A percentile compares a stretch with the other conserved stretches of the same genome.
phyloP scores from a whole-genome alignment of 2,888 invertebrate genomes.

The Lacanobia oleracea region DNA sequence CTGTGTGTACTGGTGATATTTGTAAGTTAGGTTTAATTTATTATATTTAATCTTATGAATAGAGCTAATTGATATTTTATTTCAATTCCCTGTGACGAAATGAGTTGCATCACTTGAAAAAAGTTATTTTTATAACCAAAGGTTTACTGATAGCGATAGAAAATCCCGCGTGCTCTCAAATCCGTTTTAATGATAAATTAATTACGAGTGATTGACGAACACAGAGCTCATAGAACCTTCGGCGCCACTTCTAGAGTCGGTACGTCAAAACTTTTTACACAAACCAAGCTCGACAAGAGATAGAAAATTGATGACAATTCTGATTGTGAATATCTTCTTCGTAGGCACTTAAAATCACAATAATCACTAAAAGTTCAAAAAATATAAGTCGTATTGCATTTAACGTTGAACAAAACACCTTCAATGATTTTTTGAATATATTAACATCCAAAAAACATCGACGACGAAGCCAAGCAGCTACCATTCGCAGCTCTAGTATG shows the following conservation, averaged over 20 bases:
- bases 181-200: no score
- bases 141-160: no score
- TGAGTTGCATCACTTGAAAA: not conserved
- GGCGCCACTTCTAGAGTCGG: no score
- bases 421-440: not conserved
- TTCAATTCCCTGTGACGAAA: constrained; percentile 5
- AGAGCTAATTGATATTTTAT: constrained; percentile 29
- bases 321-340: not conserved
- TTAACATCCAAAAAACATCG: not conserved
- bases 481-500: not conserved
- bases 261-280: no score
- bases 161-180: no score
- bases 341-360: not conserved
- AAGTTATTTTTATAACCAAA: no score
- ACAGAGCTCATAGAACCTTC: no score
- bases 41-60: constrained; percentile 55
- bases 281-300: not conserved
- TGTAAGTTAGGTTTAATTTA: constrained; percentile 64
- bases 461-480: not conserved
- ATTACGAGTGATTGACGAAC: no score
- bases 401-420: not conserved
- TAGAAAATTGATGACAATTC: not conserved
- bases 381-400: not conserved
- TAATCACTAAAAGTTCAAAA: not conserved
- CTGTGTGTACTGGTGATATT: constrained; percentile 43